phyloP scores from a whole-genome alignment of 2,113 vertebrate genomes.

The Chaenocephalus aceratus region DNA sequence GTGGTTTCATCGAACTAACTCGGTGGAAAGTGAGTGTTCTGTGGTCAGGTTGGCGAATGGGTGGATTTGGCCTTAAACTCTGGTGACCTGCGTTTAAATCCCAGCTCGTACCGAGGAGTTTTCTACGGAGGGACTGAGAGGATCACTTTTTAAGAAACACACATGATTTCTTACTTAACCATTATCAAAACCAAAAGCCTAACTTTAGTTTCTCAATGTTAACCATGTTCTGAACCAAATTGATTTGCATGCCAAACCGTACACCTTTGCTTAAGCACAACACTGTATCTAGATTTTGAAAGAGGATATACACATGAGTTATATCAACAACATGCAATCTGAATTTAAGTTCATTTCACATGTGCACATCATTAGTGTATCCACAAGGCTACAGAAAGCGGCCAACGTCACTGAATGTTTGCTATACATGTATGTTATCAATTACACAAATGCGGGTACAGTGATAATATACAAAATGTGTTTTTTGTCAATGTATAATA shows the following conservation, averaged over 20 bases:
- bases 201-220: slow-evolving; percentile 40
- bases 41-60: slow-evolving; percentile 49
- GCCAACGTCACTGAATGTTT: not conserved
- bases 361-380: slow-evolving; percentile 21
- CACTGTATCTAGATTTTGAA: slow-evolving; percentile 20
- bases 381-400: slow-evolving; percentile 1
- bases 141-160: slow-evolving; percentile 37
- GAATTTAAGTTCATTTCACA: slow-evolving; percentile 20
- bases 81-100: slow-evolving; percentile 59
- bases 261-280: slow-evolving; percentile 20
- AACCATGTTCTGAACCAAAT: slow-evolving; percentile 45
- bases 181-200: slow-evolving; percentile 37
- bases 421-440: not conserved
- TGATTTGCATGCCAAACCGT: slow-evolving; percentile 49
- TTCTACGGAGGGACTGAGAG: slow-evolving; percentile 19
- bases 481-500: not conserved
- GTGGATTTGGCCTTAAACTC: slow-evolving; percentile 57
- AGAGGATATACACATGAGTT: slow-evolving; percentile 22
- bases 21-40: slow-evolving; percentile 63
- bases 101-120: slow-evolving; percentile 26
- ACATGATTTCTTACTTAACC: slow-evolving; percentile 3
- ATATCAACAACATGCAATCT: slow-evolving; percentile 38
- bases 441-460: not conserved
- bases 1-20: slow-evolving; percentile 49
- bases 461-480: not conserved